phyloP scores from a whole-genome alignment of 2,888 invertebrate genomes.

The Drosophila macrospina region DNA sequence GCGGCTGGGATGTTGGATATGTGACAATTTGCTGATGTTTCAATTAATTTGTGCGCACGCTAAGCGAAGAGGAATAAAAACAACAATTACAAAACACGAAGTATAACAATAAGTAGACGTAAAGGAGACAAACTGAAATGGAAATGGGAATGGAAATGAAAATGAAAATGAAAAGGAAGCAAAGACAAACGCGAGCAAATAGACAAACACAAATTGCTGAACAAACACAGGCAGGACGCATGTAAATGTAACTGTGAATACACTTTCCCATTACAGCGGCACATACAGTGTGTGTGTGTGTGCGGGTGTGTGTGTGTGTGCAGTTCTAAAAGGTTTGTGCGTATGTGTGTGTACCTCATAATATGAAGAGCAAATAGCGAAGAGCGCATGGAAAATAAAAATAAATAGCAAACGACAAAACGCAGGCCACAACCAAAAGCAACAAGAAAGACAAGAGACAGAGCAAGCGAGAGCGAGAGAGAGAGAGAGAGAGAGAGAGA shows the following conservation, averaged over 20 bases:
- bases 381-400: conserved; percentile 70
- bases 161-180: conserved; percentile 45
- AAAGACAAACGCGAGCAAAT: conserved; percentile 55
- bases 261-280: conserved; percentile 17
- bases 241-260: conserved; percentile 63
- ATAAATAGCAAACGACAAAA: conserved; percentile 71
- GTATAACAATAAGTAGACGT: conserved; percentile 3
- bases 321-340: too few species aligned
- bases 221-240: conserved; percentile 57
- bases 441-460: conserved; percentile 26
- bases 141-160: conserved; percentile 37
- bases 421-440: conserved; percentile 49
- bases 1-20: conserved; percentile 23
- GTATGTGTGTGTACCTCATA: conserved; percentile 51
- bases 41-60: conserved; percentile 59
- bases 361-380: conserved; percentile 72
- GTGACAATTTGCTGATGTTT: conserved; percentile 63
- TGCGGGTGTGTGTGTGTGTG: conserved; percentile 22
- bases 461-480: not conserved
- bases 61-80: conserved; percentile 18
- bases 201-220: conserved; percentile 63
- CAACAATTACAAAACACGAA: conserved; percentile 15
- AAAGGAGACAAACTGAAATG: conserved; percentile 41
- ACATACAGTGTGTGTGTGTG: conserved; percentile 17
- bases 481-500: not conserved